Evolutionary conservation across 1,140 invertebrate genomes (phyloP).

Genomic region (Calephelis nemesis): DNA sequence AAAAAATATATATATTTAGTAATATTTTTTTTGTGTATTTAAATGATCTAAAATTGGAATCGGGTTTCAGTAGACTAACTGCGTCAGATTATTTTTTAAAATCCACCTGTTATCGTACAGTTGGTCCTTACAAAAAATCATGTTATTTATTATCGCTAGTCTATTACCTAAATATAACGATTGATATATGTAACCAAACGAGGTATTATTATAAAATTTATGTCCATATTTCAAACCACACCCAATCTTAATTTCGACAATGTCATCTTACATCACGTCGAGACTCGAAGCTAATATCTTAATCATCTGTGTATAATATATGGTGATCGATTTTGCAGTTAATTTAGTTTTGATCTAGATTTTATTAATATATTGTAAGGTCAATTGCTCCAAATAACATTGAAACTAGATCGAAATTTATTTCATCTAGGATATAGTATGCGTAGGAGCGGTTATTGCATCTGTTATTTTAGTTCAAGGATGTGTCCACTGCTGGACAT

Average conservation of each 20-base stretch:
- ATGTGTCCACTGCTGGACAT: background rate
- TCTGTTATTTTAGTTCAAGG: background rate
- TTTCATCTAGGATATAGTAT: background rate
- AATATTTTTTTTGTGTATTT: too few relatives aligned
- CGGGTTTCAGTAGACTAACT: too few relatives aligned
- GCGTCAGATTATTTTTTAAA: too few relatives aligned
- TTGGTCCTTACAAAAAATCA: too few relatives aligned
- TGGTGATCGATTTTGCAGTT: conserved; percentile 17
- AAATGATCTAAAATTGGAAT: too few relatives aligned
- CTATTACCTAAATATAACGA: conserved; percentile 10
- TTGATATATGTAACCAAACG: background rate
- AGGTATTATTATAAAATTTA: background rate
- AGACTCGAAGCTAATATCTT: conserved; percentile 3
- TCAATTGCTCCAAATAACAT: conserved; percentile 12
- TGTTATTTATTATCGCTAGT: background rate
- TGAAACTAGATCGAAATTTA: background rate
- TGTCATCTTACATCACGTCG: conserved; percentile 13
- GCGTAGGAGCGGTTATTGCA: background rate
- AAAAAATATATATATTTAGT: too few relatives aligned
- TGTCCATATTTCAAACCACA: background rate
- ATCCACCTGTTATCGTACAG: too few relatives aligned
- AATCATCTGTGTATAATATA: conserved; percentile 15
- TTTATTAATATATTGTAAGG: conserved; percentile 14
- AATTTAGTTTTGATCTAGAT: conserved; percentile 10
- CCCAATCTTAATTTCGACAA: conserved; percentile 8